phyloP scores from a whole-genome alignment of 2,797 vertebrate species.

The Hippopotamyrus pictus region DNA sequence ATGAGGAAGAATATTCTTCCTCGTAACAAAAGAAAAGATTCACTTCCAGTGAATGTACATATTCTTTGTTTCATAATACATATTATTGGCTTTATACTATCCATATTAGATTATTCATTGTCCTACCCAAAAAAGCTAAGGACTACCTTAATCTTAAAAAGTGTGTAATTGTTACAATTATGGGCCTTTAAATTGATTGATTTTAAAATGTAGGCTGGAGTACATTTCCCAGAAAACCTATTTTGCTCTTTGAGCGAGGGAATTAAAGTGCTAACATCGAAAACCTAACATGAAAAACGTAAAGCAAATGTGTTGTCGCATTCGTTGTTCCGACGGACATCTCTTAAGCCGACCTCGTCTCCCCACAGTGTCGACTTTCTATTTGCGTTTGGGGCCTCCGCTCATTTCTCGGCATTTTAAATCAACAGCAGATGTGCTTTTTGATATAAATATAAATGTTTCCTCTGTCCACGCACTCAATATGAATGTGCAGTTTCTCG shows the following conservation, averaged over 20 bases:
- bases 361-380: not conserved
- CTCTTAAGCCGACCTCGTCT: not conserved
- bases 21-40: constrained; percentile 39
- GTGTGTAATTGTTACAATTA: not conserved
- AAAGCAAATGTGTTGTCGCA: not conserved
- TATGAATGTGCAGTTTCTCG: constrained; percentile 12
- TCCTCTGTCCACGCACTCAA: not conserved
- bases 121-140: not conserved
- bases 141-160: not conserved
- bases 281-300: not conserved
- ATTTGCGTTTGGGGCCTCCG: not conserved
- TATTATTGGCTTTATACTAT: constrained; percentile 16
- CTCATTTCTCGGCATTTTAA: not conserved
- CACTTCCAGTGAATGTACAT: constrained; percentile 36
- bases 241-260: not conserved
- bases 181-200: not conserved
- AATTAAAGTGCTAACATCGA: not conserved
- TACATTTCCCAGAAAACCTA: not conserved
- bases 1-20: constrained; percentile 60
- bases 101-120: not conserved
- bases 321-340: not conserved
- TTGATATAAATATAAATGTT: constrained; percentile 12
- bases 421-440: constrained; percentile 1
- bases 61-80: constrained; percentile 50
- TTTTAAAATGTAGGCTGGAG: not conserved